These are phyloP conservation scores for Montipora capitata DNA, from an alignment of 92 coral and sea anemone species.

Conservation along the genomic window DNA sequence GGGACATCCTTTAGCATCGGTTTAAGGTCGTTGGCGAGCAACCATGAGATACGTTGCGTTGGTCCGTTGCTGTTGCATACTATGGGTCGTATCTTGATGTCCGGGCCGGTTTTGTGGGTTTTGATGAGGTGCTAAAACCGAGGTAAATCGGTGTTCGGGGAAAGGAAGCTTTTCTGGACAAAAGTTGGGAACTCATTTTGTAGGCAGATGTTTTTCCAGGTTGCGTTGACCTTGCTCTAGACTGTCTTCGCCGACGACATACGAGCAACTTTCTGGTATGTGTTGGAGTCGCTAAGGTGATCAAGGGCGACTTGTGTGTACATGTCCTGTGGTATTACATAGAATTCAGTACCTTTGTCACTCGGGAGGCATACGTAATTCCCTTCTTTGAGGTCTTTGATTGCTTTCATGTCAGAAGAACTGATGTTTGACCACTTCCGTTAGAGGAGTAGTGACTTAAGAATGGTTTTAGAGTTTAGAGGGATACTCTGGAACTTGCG, in stretches of 20 bases:
- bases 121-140: no score
- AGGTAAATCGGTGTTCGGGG: no score
- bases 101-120: no score
- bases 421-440: slow-evolving; percentile 63
- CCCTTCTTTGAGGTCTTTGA: slow-evolving; percentile 39
- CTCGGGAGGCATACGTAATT: slow-evolving; percentile 47
- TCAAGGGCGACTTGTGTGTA: slow-evolving; percentile 56
- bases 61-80: no score
- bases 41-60: background rate
- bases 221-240: slow-evolving; percentile 66
- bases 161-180: slow-evolving; percentile 15
- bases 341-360: slow-evolving; percentile 73
- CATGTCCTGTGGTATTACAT: slow-evolving; percentile 29
- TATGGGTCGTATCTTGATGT: no score
- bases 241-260: slow-evolving; percentile 74
- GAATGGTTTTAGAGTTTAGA: slow-evolving; percentile 11
- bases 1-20: slow-evolving; percentile 57
- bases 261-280: slow-evolving; percentile 55
- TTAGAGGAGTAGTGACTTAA: background rate
- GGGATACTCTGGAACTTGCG: slow-evolving; percentile 12
- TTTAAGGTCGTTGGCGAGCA: slow-evolving; percentile 42
- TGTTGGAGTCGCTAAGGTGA: slow-evolving; percentile 63
- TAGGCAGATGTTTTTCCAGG: slow-evolving; percentile 72
- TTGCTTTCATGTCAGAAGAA: slow-evolving; percentile 20
- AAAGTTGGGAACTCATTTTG: slow-evolving; percentile 43